Base-by-base conservation (phyloP, 2,888 invertebrate genomes). In the Latrodectus hesperus region DNA sequence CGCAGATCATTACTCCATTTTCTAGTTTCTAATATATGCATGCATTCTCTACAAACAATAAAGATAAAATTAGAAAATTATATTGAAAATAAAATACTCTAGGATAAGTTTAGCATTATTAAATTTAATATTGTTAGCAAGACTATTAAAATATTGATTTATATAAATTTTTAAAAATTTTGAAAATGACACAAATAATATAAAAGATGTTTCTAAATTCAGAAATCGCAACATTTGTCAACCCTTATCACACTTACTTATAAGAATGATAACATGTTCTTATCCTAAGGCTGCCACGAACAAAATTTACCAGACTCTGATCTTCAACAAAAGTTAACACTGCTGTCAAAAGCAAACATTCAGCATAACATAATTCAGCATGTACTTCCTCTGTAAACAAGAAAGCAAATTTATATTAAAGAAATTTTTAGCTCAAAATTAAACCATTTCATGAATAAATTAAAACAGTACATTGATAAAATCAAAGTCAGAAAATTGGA, bases 291-390 rank as follows among this genome's bases (percentile, higher is more conserved):
- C 98, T 97, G 89, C 98, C 98, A 92, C 96, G 96, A 88, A 99
- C 95, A 91, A 99, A 96, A 91, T 97, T 97, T 80, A 97, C 94
- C 88, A 99, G 93, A 90, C 96, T 98, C 92, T 99, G 99, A 91
- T 99, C 98, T 91, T 98, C 98, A 91, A 98, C 95, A 92, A 99
- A 97, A 22, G 97, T 96, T 89, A 99, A 94, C 92, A 98, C 94
- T 0, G 99, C 96, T 91, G 96, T 95, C 86, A 98, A 93, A 73
- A 99, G 93, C 73, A 98, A 93, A 60, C 96, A 95, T 92, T 99
- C 99, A 0, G 99, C 98, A 92, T 97, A 96, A 92, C 98, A 98
- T 60, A 99, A 93, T 92, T 99, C 99, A 0, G 99, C 98, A 93
- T 99, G 99, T 22, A 97, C 95, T 93, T 98, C 97, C 91, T 92